Base-by-base conservation (phyloP, 1,140 invertebrate genomes). In the Pteromalus puparum region DNA sequence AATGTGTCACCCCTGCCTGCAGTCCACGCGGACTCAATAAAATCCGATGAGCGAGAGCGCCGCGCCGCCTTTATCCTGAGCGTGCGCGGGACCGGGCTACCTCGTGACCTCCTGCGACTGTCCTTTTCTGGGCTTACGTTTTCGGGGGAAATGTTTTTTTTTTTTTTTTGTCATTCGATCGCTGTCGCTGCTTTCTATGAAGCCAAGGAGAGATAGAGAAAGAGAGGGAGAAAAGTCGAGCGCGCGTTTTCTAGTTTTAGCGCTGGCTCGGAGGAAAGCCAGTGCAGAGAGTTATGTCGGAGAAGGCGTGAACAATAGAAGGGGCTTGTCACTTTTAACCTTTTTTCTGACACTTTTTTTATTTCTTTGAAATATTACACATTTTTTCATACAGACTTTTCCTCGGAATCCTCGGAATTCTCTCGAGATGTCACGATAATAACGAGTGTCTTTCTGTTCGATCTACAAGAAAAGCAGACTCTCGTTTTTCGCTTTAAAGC, bases 21-120 rank as follows among this genome's bases (percentile, higher is more conserved):
- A 38, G 70, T n/a, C 70, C 61, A 42, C 65, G n/a, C 72, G 78
- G 42, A 81, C 83, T 81, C 79, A 74, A 85, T 85, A 81, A 85
- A 85, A 81, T 77, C 80, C 73, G 18, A 72, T n/a, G n/a, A n/a
- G n/a, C n/a, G 65, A 38, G 74, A 38, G 53, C 38, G 81, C 30
- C 46, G n/a, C n/a, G n/a, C n/a, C 74, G 6, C n/a, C 38, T 79
- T 28, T 82, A 75, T n/a, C 73, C 48, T 82, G 48, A n/a, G 21
- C 72, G 74, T 10, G 21, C 24, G 18, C 18, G 18, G 72, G 34
- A n/a, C 53, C 21, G 1, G 18, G 53, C 53, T n/a, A 61, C 53
- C 53, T n/a, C 21, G 53, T 61, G 53, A 61, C 83, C 83, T 77
- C 42, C 65, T 81, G 79, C 73, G 79, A 85, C 65, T 67, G 77